Conservation (phyloP, 2,888 invertebrate species). For the Cyclophora punctaria region DNA sequence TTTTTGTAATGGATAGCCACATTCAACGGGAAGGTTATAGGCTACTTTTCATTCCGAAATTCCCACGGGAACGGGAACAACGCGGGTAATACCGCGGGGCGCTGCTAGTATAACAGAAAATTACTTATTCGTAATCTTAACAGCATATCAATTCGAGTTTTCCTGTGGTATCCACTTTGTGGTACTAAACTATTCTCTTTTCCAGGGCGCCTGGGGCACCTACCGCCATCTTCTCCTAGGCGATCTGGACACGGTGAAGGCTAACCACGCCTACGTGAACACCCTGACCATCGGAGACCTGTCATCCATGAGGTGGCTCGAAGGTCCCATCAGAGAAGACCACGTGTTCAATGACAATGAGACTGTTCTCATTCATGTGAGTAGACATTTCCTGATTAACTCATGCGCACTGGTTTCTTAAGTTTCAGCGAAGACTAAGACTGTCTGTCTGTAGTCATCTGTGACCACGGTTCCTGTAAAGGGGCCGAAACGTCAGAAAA, state of each 20-base stretch:
- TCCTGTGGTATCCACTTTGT: not conserved
- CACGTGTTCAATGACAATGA: constrained; percentile 40
- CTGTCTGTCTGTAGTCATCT: no score
- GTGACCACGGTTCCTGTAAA: no score
- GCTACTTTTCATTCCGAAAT: no score
- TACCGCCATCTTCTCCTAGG: constrained; percentile 86
- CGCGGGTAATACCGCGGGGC: no score
- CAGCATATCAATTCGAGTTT: not conserved
- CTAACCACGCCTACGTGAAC: constrained; percentile 85
- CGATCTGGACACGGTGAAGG: constrained; percentile 54
- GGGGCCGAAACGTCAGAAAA: no score
- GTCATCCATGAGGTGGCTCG: constrained; percentile 82
- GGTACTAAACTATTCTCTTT: constrained; percentile 1
- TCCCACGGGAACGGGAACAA: no score
- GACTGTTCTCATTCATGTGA: constrained; percentile 50
- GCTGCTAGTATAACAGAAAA: no score
- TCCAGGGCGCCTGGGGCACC: constrained; percentile 81
- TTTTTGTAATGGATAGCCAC: no score
- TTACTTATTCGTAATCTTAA: not conserved
- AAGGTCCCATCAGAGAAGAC: constrained; percentile 73
- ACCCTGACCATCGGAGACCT: constrained; percentile 88
- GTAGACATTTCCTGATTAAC: constrained; percentile 15
- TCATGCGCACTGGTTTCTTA: no score
- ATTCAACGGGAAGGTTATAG: no score
- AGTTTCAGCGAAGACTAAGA: no score